Evolutionary conservation across 2,113 vertebrate genomes (phyloP), one percentile per base, ranked within the genome.

Genomic region (Geococcyx californianus): DNA sequence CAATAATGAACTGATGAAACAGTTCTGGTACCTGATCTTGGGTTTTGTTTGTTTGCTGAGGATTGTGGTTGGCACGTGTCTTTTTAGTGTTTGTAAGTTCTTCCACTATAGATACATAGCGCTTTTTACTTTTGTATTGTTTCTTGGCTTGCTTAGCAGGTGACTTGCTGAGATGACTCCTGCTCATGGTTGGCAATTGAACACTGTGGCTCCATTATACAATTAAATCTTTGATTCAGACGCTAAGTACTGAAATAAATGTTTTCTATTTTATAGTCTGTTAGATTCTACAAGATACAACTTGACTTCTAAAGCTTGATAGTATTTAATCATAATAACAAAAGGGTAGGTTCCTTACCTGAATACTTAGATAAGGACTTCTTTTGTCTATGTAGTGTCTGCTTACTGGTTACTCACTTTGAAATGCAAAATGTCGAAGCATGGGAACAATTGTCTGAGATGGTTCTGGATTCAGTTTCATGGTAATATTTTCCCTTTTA

Each of bases 401-500:
- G 79, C 90, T 78, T 90, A 64, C 82, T 90, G 76, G 86, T 96
- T 94, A 83, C 45, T 96, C 77, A 89, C 58, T 93, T 93, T 3
- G 77, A 95, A 78, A 94, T 72, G 52, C 72, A 67, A 84, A 92
- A 68, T 75, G 75, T 1, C 5, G 3, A 51, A 55, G 73, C 75
- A 96, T 92, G 90, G 85, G 85, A 97, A 90, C 75, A 63, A 80
- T 67, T 63, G 82, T 80, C 82, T 96, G 75, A 75, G 67, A 11
- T 90, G 60, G 38, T 90, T 88, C 67, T 86, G 85, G 76, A 74
- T 86, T 80, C 75, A 40, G 34, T 96, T 96, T 87, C 79, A 60
- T 67, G 76, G 52, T 85, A 93, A 93, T 90, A 59, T 92, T 96
- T 97, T 94, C 40, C 60, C 59, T 77, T 93, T 84, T 86, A 29